Evolutionary conservation across 2,113 vertebrate species (phyloP).

Genomic region (Phalacrocorax aristotelis): DNA sequence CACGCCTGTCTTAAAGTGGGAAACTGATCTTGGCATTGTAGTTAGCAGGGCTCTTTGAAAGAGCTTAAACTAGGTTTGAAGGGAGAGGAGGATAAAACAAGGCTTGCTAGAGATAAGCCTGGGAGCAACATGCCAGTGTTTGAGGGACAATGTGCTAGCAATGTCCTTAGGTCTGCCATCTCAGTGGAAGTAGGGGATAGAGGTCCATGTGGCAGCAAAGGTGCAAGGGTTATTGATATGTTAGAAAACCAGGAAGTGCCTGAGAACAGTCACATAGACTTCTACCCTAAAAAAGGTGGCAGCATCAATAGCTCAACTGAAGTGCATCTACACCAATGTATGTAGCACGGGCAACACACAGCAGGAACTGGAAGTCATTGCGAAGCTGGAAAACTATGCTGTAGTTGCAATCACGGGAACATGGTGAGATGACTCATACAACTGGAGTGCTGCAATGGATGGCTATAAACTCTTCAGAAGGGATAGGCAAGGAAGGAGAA

Average conservation of each 20-base stretch:
- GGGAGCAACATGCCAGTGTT: too few species aligned
- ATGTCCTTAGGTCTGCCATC: not conserved
- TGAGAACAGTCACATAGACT: not conserved
- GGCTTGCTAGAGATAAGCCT: not conserved
- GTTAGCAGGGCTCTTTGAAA: not conserved
- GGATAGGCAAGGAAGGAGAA: too few species aligned
- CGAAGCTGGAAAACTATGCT: too few species aligned
- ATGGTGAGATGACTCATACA: too few species aligned
- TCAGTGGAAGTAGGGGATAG: not conserved
- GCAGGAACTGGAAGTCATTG: too few species aligned
- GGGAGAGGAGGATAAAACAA: not conserved
- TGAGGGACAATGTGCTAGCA: not conserved
- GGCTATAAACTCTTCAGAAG: too few species aligned
- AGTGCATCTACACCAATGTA: too few species aligned
- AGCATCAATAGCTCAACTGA: not conserved
- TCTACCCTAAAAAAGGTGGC: not conserved
- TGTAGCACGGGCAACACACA: too few species aligned
- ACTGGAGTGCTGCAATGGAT: too few species aligned
- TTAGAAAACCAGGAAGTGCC: too few species aligned
- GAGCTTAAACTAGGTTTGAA: not conserved
- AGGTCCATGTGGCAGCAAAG: not conserved
- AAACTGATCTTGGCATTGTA: not conserved
- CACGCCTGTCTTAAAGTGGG: not conserved
- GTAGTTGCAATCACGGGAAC: too few species aligned
- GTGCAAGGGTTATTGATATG: not conserved